Conservation (phyloP, 2,113 vertebrate genomes). For the Ophiodon elongatus region DNA sequence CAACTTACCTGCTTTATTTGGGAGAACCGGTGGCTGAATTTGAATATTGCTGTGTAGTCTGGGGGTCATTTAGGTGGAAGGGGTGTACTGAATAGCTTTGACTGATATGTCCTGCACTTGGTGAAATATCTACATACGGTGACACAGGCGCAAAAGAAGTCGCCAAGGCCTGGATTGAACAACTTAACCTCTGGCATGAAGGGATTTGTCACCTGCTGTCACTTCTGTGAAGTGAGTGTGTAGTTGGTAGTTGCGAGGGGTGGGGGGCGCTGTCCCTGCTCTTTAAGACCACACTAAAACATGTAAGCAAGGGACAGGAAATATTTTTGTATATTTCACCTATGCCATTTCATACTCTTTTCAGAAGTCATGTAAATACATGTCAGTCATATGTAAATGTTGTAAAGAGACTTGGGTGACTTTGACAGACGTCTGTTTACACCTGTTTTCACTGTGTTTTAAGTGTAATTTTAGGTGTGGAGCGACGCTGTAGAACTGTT, state of each 20-base stretch:
- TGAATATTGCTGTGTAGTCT: slow-evolving; percentile 59
- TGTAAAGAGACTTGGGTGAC: slow-evolving; percentile 65
- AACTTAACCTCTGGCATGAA: slow-evolving; percentile 64
- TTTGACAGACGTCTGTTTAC: slow-evolving; percentile 69
- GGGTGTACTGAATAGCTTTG: slow-evolving; percentile 65
- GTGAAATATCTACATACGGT: slow-evolving; percentile 58
- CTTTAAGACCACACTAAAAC: slow-evolving; percentile 68
- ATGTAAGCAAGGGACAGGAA: slow-evolving; percentile 82
- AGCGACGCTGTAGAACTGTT: slow-evolving; percentile 65
- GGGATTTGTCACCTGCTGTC: slow-evolving; percentile 79
- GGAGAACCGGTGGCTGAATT: slow-evolving; percentile 66
- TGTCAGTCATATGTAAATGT: slow-evolving; percentile 69
- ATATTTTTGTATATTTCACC: slow-evolving; percentile 84
- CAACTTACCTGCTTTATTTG: slow-evolving; percentile 73
- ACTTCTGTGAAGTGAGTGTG: slow-evolving; percentile 87
- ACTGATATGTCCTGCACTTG: slow-evolving; percentile 65
- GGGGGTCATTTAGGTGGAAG: slow-evolving; percentile 53
- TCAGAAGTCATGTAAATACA: slow-evolving; percentile 78
- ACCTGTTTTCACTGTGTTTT: slow-evolving; percentile 70
- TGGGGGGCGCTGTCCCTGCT: slow-evolving; percentile 45
- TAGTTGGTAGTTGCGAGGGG: slow-evolving; percentile 46
- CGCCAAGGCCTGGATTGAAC: slow-evolving; percentile 41
- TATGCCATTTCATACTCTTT: slow-evolving; percentile 83
- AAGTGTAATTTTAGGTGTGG: slow-evolving; percentile 66
- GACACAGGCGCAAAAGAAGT: slow-evolving; percentile 53